These are phyloP conservation scores for Gymnorhina tibicen DNA, from an alignment of 2,113 vertebrate genomes.

Conservation along the genomic window DNA sequence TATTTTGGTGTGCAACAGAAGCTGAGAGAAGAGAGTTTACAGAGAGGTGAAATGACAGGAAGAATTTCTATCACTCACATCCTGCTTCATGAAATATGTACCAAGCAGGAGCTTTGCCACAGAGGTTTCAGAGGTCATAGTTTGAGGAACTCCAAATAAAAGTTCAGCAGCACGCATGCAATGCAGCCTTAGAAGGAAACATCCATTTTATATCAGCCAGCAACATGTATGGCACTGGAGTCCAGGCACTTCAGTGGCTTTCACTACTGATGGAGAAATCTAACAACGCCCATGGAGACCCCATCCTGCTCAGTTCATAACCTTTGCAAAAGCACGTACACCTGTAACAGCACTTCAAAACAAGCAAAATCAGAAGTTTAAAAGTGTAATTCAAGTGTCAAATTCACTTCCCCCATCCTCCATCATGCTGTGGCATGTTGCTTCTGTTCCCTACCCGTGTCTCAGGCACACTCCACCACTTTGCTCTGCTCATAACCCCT, in stretches of 20 bases:
- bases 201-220: background rate
- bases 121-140: background rate
- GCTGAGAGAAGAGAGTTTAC: background rate
- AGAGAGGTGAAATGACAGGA: background rate
- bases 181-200: background rate
- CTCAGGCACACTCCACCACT: accelerated
- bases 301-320: background rate
- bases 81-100: background rate
- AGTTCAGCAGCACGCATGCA: background rate
- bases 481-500: accelerated
- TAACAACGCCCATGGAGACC: accelerated
- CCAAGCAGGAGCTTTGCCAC: background rate
- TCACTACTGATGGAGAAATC: background rate
- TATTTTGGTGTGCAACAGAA: background rate
- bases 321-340: background rate
- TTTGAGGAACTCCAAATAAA: background rate
- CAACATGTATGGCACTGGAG: background rate
- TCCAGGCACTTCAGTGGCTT: background rate
- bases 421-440: background rate
- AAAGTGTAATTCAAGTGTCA: background rate
- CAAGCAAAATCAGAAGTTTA: background rate
- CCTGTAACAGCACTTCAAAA: background rate
- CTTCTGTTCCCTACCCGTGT: background rate
- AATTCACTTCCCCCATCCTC: background rate
- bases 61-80: background rate